A percentile compares a stretch with the other conserved stretches of the same genome.
These are phyloP conservation scores for Montipora efflorescens DNA, from an alignment of 64 coral and sea anemone species.

Conservation along the genomic window DNA sequence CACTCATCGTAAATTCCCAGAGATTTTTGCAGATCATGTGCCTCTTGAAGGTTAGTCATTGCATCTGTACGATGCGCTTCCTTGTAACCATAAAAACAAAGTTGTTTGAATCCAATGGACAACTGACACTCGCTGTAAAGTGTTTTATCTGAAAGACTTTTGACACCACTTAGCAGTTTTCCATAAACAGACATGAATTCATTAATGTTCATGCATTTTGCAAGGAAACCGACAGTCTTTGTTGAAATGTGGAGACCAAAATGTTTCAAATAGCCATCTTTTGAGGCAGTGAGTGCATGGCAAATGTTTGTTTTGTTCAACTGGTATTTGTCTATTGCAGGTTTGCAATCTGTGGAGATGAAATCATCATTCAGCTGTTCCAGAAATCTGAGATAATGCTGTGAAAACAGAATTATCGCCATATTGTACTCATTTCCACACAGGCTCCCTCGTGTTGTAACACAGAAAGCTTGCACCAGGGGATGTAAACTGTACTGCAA, in stretches of 20 bases:
- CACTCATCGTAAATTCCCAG: conserved; percentile 36
- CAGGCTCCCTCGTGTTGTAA: neutral
- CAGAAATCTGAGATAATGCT: conserved; percentile 9
- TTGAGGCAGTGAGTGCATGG: conserved; percentile 58
- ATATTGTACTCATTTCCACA: neutral
- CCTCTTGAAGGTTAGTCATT: conserved; percentile 37
- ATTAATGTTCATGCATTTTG: conserved; percentile 68
- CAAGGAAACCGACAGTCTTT: conserved; percentile 77
- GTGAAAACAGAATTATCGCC: conserved; percentile 38
- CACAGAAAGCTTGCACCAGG: conserved; percentile 36
- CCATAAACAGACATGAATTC: conserved; percentile 71
- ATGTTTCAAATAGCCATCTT: neutral
- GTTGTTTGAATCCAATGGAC: conserved; percentile 78
- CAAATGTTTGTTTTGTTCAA: conserved; percentile 66
- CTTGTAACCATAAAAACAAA: conserved; percentile 75
- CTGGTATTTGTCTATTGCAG: conserved; percentile 18
- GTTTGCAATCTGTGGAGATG: conserved; percentile 28
- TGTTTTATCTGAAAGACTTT: neutral
- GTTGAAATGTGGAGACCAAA: conserved; percentile 67
- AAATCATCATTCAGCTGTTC: conserved; percentile 30
- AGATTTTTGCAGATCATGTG: conserved; percentile 32
- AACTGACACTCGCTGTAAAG: conserved; percentile 77
- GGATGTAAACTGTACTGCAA: conserved; percentile 36
- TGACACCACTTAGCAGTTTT: conserved; percentile 16
- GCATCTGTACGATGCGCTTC: neutral